Evolutionary conservation across 2,113 vertebrate genomes (phyloP), one percentile per base, ranked within the genome.

Genomic region (Atractosteus spatula): DNA sequence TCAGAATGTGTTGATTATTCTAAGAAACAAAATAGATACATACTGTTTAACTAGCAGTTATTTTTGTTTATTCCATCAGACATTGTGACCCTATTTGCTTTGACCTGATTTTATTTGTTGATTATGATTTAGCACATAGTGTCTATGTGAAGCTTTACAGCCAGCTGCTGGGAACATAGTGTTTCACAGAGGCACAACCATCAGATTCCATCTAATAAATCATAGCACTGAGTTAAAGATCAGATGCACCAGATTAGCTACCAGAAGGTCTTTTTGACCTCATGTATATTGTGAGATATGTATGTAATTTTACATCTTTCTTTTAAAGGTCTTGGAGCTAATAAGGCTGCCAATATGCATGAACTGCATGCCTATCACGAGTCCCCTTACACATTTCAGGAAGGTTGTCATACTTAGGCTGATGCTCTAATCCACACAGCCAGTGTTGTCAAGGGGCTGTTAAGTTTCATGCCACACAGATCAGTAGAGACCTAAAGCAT

Each of bases 261-360:
- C 84, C 77, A 88, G 82, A 82, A 79, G 77, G 78, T 66, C 51
- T n/a, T 85, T 84, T 84, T 82, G 79, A 86, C 77, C 77, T 82
- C 68, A 62, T 75, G 76, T 45, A 66, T 62, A 67, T 61, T n/a
- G 51, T 5, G 42, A 75, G 62, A 75, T 71, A 57, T 66, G 17
- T 12, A 61, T 14, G 13, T 61, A 17, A 11, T 51, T 70, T 45
- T 6, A 42, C 62, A 43, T 71, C 55, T 14, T 44, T 55, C 55
- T 7, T 62, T 4, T 65, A 45, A 17, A 29, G 42, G 5, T 63
- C 54, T 45, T 41, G 41, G 62, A 65, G 69, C 41, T 71, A 66
- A 47, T 63, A 57, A 68, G 8, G 62, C 29, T 66, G 44, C 69
- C 44, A 66, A 55, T 11, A 42, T 66, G 16, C 43, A 4, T 3